Conservation (phyloP, 2,888 invertebrate species). For the Anaspis maculata region DNA sequence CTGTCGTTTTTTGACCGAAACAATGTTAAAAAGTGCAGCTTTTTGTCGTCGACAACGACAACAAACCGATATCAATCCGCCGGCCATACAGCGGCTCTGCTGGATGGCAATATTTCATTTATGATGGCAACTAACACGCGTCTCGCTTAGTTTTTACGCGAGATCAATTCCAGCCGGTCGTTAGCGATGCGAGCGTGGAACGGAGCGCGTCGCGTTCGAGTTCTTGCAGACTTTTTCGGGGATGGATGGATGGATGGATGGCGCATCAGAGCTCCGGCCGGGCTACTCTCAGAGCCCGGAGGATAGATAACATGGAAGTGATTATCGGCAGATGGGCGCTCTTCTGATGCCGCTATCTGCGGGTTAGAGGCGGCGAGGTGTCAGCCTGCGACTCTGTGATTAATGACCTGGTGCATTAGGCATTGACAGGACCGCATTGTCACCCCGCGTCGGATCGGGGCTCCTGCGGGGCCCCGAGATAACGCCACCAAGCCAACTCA, state of each 20-base stretch:
- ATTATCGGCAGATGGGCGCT: constrained; percentile 38
- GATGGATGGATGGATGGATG: no score
- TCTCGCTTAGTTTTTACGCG: constrained; percentile 24
- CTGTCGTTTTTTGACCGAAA: no score
- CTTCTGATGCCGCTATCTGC: constrained; percentile 26
- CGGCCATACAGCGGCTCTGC: no score
- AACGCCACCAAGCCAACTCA: neutral
- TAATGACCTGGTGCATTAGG: constrained; percentile 40
- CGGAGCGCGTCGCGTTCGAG: no score
- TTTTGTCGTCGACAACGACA: no score
- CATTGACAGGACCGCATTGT: constrained; percentile 40
- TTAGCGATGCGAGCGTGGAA: constrained; percentile 17
- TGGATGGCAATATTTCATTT: no score
- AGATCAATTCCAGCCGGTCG: constrained; percentile 24
- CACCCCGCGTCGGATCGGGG: constrained; percentile 19
- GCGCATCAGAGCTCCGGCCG: no score
- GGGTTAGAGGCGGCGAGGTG: constrained; percentile 29
- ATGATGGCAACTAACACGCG: no score
- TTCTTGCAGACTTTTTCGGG: constrained; percentile 29
- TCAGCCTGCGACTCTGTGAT: constrained; percentile 35
- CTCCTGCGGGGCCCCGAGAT: neutral
- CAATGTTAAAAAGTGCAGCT: no score
- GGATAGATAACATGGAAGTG: constrained; percentile 39
- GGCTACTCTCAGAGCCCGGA: no score
- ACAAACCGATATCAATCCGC: no score